Conservation (phyloP, 37 sponge, comb jelly and placozoan species). For the Petrosia ficiformis region DNA sequence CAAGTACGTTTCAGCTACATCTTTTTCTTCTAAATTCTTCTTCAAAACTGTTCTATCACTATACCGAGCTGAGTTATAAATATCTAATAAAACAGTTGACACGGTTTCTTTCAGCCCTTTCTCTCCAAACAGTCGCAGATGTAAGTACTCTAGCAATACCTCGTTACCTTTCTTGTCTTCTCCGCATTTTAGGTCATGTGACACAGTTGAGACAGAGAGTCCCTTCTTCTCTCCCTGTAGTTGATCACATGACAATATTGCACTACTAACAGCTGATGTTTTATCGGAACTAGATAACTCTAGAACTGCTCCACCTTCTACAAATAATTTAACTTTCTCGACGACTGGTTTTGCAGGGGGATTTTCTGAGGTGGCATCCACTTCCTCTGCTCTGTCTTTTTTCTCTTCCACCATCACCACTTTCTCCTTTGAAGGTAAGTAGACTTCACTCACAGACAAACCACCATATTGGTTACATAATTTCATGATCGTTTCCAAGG, state of each 20-base stretch:
- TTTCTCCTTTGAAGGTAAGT: constrained; percentile 23
- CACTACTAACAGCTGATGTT: constrained; percentile 12
- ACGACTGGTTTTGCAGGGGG: not conserved
- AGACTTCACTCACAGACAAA: constrained; percentile 36
- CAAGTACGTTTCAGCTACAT: not conserved
- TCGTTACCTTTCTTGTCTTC: constrained; percentile 36
- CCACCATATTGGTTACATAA: constrained; percentile 59
- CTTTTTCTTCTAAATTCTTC: too few species aligned
- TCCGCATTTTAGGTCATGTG: constrained; percentile 25
- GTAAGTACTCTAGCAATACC: constrained; percentile 32
- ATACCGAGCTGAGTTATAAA: constrained; percentile 22
- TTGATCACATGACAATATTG: constrained; percentile 1
- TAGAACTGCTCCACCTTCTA: constrained; percentile 34
- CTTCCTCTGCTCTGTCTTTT: not conserved
- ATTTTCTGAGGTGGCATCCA: not conserved
- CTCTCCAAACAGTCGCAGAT: constrained; percentile 9
- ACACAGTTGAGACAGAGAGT: constrained; percentile 25
- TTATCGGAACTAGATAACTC: constrained; percentile 33
- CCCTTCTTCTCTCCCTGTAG: constrained; percentile 22
- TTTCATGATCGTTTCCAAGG: constrained; percentile 15
- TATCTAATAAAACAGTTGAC: not conserved
- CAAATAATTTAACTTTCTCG: not conserved
- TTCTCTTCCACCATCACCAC: not conserved
- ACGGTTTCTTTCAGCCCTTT: not conserved
- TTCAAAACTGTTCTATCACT: not conserved